Conservation (phyloP, 2,113 vertebrate species). For the Thomomys bottae region DNA sequence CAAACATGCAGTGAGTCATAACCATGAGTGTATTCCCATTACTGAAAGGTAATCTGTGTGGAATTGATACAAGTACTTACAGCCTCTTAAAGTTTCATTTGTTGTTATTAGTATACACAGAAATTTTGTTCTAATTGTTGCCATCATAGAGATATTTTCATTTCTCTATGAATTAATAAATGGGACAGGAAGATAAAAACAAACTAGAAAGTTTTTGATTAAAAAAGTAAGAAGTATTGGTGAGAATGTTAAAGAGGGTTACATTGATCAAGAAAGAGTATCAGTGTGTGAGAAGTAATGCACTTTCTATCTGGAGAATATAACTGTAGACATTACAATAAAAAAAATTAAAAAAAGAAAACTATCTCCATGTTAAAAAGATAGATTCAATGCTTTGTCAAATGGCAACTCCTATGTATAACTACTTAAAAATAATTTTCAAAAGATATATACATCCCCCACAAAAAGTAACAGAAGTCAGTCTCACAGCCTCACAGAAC, state of each 20-base stretch:
- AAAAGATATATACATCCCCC: too few species aligned
- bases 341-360: too few species aligned
- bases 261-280: too few species aligned
- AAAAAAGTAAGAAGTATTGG: too few species aligned
- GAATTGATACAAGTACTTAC: neutral
- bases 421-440: too few species aligned
- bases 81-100: neutral
- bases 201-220: slow-evolving; percentile 4
- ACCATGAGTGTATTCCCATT: slow-evolving; percentile 5
- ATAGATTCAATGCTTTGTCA: neutral
- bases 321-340: too few species aligned
- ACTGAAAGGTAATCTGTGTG: neutral
- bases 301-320: too few species aligned
- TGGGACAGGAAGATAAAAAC: neutral
- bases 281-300: too few species aligned
- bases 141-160: neutral
- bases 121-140: neutral
- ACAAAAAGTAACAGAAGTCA: neutral
- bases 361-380: too few species aligned
- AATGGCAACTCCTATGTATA: too few species aligned
- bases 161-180: neutral
- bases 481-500: neutral
- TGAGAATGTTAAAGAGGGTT: too few species aligned
- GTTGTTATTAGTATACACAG: neutral
- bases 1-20: neutral